Base-by-base conservation (phyloP, 2,113 vertebrate genomes). In the Phyllostomus hastatus region DNA sequence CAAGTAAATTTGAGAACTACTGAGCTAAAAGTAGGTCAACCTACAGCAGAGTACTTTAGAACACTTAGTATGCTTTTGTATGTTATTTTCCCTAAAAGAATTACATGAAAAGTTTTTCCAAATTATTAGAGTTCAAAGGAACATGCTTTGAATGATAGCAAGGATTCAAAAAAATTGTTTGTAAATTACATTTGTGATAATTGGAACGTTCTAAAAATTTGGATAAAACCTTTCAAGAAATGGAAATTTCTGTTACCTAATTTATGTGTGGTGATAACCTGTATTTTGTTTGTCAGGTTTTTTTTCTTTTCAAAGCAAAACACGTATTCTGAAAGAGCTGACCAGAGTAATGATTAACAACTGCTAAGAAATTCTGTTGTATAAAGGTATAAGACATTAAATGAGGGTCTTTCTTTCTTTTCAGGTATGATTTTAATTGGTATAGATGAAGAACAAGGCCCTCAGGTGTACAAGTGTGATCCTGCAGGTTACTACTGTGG, bases 391-490 rank as follows among this genome's bases (percentile, higher is more conserved):
- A 50, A 52, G 33, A 70, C 80, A 52, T 28, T 79, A 78, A 66
- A 70, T n/a, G 7, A 41, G 81, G 9, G 7, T 66, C 16, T 97
- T 88, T 95, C 97, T 90, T 88, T 80, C 96, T 97, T 26, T 97
- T 5, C 97, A 99, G 99, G 99, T 98, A 99, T 99, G 99, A 99
- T 99, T 88, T 98, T 99, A 98, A 99, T 99, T 90, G 99, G 99
- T 38, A 95, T 99, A 50, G 99, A 99, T 95, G 99, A 99, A 98
- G 99, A 99, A 80, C 98, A 98, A 0, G 99, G 99, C 46, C 99
- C 99, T 79, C 99, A 99, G 98, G 99, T 99, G 17, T 99, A 99
- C 97, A 99, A 99, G 98, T 99, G 99, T 97, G 99, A 99, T 96
- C 99, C 99, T 0, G 99, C 99, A 11, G 99, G 99, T 43, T 99